These are phyloP conservation scores for Myotis planiceps DNA, from an alignment of 2,797 vertebrate species.

Conservation along the genomic window DNA sequence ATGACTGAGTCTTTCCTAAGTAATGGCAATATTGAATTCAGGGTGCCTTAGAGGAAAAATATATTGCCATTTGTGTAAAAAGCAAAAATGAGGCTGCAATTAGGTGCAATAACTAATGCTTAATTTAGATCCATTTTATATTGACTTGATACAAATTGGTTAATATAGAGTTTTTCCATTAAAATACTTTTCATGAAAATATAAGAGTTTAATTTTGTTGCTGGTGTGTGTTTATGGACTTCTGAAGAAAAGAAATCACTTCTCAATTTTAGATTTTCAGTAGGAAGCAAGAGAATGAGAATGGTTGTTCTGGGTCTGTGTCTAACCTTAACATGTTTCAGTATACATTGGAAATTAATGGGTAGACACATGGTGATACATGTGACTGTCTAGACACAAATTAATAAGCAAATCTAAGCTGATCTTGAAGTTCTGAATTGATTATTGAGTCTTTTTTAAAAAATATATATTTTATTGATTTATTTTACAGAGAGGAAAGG, in stretches of 20 bases:
- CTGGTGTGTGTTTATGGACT: slow-evolving; percentile 10
- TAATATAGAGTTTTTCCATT: slow-evolving; percentile 39
- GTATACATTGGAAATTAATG: background rate
- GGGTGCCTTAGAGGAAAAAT: slow-evolving; percentile 37
- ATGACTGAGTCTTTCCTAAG: slow-evolving; percentile 67
- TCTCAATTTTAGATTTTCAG: background rate
- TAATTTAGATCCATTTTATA: slow-evolving; percentile 63
- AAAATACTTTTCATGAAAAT: slow-evolving; percentile 57
- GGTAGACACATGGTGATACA: background rate
- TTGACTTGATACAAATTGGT: slow-evolving; percentile 41
- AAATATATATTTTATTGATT: too few species aligned
- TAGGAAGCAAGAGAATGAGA: background rate
- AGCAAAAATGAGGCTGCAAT: slow-evolving; percentile 53
- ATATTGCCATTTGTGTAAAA: slow-evolving; percentile 53
- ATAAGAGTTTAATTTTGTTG: slow-evolving; percentile 17
- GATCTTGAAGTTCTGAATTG: background rate
- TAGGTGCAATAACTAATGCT: slow-evolving; percentile 44
- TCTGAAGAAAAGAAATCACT: background rate
- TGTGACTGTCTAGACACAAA: background rate
- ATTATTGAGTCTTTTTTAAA: background rate
- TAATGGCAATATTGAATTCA: slow-evolving; percentile 73
- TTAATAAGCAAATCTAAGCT: background rate
- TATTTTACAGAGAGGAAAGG: too few species aligned
- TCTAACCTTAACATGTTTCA: background rate
- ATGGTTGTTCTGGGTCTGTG: background rate